These are phyloP conservation scores for Beroe forskalii DNA, from an alignment of 37 sponge, comb jelly and placozoan genomes.

Conservation along the genomic window DNA sequence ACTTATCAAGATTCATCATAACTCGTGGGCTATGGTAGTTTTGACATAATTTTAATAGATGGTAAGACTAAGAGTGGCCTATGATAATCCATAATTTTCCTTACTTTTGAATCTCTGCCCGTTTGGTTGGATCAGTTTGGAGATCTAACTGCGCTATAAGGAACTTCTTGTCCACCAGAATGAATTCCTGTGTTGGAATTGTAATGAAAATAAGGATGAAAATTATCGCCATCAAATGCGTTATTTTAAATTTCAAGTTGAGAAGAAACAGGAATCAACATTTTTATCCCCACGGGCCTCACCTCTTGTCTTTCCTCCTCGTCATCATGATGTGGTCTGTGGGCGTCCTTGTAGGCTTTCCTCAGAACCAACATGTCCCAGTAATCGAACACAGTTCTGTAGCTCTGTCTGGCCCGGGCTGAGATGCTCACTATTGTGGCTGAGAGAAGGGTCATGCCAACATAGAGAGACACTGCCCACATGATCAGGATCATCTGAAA, in stretches of 20 bases:
- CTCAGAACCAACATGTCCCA: background rate
- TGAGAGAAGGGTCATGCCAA: slow-evolving; percentile 54
- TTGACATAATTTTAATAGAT: too few species aligned
- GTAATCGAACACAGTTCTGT: slow-evolving; percentile 1
- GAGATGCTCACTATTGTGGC: slow-evolving; percentile 42
- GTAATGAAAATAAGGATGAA: too few species aligned
- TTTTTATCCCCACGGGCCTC: too few species aligned
- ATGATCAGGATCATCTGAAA: slow-evolving; percentile 38
- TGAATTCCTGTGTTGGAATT: background rate
- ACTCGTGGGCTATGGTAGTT: too few species aligned
- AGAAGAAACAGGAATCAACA: too few species aligned
- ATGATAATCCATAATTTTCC: too few species aligned
- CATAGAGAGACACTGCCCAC: slow-evolving; percentile 55
- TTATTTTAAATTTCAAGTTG: too few species aligned
- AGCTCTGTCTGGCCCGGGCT: background rate
- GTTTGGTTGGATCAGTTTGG: slow-evolving; percentile 40
- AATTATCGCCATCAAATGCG: too few species aligned
- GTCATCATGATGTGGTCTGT: background rate
- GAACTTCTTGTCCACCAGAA: slow-evolving; percentile 51
- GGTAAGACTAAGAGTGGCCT: too few species aligned
- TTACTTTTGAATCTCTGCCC: slow-evolving; percentile 58
- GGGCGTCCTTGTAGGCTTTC: background rate
- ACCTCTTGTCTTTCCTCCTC: background rate
- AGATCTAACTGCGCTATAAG: slow-evolving; percentile 25
- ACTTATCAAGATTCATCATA: too few species aligned